Evolutionary conservation across 2,797 vertebrate species (phyloP), one percentile per base, ranked within the genome.

Genomic region (Acomys russatus): DNA sequence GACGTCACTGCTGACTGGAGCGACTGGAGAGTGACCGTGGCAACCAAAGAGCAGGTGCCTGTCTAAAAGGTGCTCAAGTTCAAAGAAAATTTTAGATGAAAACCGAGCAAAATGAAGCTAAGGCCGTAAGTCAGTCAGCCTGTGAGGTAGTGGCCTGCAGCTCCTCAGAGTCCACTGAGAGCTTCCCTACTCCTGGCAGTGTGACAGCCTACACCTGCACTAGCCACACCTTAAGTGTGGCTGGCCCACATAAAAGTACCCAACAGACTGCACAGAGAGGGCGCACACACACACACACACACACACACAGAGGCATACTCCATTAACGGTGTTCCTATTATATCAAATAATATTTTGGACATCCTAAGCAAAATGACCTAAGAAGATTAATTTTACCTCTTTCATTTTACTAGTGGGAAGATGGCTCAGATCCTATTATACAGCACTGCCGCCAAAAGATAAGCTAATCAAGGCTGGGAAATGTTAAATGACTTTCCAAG

Each of bases 341-440:
- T 9, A 3, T 10, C 90, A 61, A 83, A 92, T 94, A 89, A 71
- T 54, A 96, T 74, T 91, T 71, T 79, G 11, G 84, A 51, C 90
- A 94, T 51, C 70, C 7, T 79, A 64, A 87, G 38, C 64, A 94
- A 95, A 93, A 90, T 61, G 38, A 30, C 91, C 79, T 76, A 91
- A 54, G 94, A 88, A 95, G 92, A 90, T 87, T 88, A 92, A 88
- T 88, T 68, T 95, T 70, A 70, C 30, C 79, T 71, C 22, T 68
- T 95, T 80, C 59, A 38, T 87, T 95, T 91, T 64, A 96, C 17
- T 88, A 96, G 92, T 94, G 64, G n/a, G 71, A 88, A 59, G 84
- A 22, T 44, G 23, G 44, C 9, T 95, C 56, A 68, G 15, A 73
- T 78, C 92, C 20, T 56, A 68, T 59, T 66, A 90, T 44, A 95